These are phyloP conservation scores for Sitta europaea DNA, from an alignment of 2,113 vertebrate genomes.

Conservation along the genomic window DNA sequence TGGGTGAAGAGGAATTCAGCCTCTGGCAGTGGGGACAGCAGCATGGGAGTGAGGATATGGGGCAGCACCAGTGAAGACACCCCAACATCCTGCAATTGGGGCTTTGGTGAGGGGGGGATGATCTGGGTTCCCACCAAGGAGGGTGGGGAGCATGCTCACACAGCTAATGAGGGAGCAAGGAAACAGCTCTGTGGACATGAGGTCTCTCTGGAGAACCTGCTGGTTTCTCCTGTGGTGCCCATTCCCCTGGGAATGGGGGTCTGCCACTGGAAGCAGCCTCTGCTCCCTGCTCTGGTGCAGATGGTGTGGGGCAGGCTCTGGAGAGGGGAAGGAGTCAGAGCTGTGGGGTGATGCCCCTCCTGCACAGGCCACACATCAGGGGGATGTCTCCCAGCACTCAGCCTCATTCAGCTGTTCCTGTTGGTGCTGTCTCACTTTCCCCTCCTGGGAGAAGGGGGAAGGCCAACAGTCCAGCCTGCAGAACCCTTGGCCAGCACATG, in stretches of 20 bases:
- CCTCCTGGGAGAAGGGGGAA: not conserved
- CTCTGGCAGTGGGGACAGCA: not conserved
- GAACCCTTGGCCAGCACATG: not conserved
- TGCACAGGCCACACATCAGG: not conserved
- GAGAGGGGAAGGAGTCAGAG: not conserved
- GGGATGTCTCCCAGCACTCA: not conserved
- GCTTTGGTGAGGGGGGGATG: not conserved
- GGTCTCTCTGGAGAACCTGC: not conserved
- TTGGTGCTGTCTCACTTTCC: not conserved
- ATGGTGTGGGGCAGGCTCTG: not conserved
- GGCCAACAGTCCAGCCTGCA: not conserved
- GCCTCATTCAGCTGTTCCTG: not conserved
- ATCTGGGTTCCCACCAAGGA: not conserved
- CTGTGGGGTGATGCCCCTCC: not conserved
- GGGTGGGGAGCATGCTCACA: rapidly evolving
- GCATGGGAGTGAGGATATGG: not conserved
- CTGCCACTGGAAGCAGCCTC: not conserved
- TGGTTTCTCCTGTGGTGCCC: not conserved
- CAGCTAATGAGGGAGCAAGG: not conserved
- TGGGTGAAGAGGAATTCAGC: not conserved
- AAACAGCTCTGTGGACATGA: not conserved
- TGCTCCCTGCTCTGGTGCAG: not conserved
- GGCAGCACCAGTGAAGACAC: not conserved
- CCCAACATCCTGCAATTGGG: rapidly evolving
- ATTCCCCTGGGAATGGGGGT: not conserved